Evolutionary conservation across 2,797 vertebrate genomes (phyloP), one percentile per base, ranked within the genome.

Genomic region (Epinephelus awoara): DNA sequence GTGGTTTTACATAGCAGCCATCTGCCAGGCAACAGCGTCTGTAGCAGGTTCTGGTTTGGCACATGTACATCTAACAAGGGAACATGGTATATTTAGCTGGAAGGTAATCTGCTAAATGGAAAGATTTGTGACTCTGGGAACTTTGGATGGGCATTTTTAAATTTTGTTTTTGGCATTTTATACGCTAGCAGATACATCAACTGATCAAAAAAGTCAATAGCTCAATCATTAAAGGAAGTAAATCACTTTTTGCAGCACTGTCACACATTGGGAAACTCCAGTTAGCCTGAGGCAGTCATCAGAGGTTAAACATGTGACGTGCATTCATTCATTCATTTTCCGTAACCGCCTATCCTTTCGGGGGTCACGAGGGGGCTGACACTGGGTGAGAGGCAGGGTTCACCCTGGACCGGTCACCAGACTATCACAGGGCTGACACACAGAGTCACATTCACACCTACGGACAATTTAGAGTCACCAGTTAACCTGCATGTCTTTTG

Each of bases 21-120:
- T 57, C 55, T 54, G 72, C 63, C 19, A 23, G 52, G 38, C 50
- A 38, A 38, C 68, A 6, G 61, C 54, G 61, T 13, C 56, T 47
- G 54, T 15, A 25, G 49, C 63, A 62, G 63, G 18, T 57, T 67
- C 62, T 79, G 34, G 15, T 50, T 66, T 68, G 47, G 42, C 50
- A 77, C 38, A 47, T 14, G 54, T 10, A 25, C 12, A 15, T 55
- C 29, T 19, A 56, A 71, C 15, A 50, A 40, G 18, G 46, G 15
- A 46, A 4, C 7, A 11, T 27, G 17, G 21, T 27, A 4, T 34
- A 19, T 80, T 23, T 17, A 52, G 38, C 8, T 66, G n/a, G 19
- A 38, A n/a, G 21, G 6, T 50, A 23, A 21, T 72, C 1, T 49
- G 21, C 38, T 34, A 21, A n/a, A 23, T 11, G 3, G 17, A 42